Percentiles rank a stretch among this genome's conserved stretches.
Conservation (phyloP, 2,797 vertebrate species). For the Hemibagrus guttatus region DNA sequence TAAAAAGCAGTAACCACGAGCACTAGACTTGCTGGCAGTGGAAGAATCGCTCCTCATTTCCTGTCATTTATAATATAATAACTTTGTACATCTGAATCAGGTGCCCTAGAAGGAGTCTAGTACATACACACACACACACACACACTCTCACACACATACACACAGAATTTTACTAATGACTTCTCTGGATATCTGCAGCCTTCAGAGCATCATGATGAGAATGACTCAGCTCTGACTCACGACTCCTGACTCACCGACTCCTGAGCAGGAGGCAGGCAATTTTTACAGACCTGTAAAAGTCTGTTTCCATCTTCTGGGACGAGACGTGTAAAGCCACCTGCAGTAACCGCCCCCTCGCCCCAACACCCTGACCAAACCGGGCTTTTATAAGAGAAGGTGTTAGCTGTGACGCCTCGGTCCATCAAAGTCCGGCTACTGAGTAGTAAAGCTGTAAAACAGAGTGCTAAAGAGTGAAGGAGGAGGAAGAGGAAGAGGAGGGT, state of each 20-base stretch:
- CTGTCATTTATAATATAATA: no score
- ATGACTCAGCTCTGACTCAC: conserved; percentile 26
- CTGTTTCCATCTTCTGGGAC: conserved; percentile 47
- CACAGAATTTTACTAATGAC: not conserved
- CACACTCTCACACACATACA: not conserved
- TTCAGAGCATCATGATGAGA: not conserved
- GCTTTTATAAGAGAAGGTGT: conserved; percentile 68
- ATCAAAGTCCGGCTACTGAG: conserved; percentile 68
- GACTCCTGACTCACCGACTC: conserved; percentile 9
- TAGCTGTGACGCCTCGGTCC: conserved; percentile 68
- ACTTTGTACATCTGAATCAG: not conserved
- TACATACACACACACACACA: not conserved
- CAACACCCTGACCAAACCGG: conserved; percentile 58
- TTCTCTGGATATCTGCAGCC: not conserved
- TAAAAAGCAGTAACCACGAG: not conserved
- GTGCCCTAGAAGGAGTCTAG: no score
- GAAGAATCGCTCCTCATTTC: not conserved
- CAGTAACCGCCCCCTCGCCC: conserved; percentile 15
- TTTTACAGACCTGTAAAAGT: conserved; percentile 52
- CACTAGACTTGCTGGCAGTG: not conserved
- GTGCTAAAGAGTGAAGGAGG: conserved; percentile 60
- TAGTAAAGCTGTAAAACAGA: conserved; percentile 65
- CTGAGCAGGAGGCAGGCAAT: conserved; percentile 36
- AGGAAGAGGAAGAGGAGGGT: conserved; percentile 59
- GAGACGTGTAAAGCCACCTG: conserved; percentile 46